Conservation (phyloP, 2,888 invertebrate species). For the Zootermopsis nevadensis region DNA sequence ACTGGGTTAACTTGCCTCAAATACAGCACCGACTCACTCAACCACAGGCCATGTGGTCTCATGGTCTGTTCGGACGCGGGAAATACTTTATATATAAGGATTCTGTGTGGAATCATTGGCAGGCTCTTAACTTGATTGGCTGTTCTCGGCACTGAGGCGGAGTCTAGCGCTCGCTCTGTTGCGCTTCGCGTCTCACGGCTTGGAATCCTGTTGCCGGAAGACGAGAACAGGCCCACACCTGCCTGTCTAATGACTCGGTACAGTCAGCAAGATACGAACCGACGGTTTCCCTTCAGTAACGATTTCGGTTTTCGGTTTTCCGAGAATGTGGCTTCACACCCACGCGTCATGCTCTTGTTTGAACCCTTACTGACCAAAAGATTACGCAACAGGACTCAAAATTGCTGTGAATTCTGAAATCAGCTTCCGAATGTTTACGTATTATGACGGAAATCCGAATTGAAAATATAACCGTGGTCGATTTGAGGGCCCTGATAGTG, state of each 20-base stretch:
- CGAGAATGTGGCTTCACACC: background rate
- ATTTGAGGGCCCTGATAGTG: too few relatives aligned
- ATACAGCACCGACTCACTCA: background rate
- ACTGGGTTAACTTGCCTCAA: too few relatives aligned
- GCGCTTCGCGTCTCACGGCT: background rate
- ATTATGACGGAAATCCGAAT: too few relatives aligned
- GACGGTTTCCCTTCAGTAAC: background rate
- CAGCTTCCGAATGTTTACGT: background rate
- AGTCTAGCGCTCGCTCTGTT: background rate
- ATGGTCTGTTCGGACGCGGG: background rate
- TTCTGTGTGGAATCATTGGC: conserved; percentile 7
- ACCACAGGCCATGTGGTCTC: conserved; percentile 24
- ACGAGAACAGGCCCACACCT: background rate
- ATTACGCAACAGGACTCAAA: background rate
- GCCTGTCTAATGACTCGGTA: background rate
- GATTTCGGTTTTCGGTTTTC: conserved; percentile 21
- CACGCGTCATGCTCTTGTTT: background rate
- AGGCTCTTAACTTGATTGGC: background rate
- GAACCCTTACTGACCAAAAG: background rate
- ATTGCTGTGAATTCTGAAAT: background rate
- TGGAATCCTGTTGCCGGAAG: conserved; percentile 41
- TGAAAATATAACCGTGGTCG: too few relatives aligned
- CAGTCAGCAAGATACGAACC: conserved; percentile 7
- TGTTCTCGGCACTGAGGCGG: conserved; percentile 7
- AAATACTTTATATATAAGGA: conserved; percentile 32